These are phyloP conservation scores for Tanytarsus gracilentus DNA, from an alignment of 2,888 invertebrate genomes.

Conservation along the genomic window DNA sequence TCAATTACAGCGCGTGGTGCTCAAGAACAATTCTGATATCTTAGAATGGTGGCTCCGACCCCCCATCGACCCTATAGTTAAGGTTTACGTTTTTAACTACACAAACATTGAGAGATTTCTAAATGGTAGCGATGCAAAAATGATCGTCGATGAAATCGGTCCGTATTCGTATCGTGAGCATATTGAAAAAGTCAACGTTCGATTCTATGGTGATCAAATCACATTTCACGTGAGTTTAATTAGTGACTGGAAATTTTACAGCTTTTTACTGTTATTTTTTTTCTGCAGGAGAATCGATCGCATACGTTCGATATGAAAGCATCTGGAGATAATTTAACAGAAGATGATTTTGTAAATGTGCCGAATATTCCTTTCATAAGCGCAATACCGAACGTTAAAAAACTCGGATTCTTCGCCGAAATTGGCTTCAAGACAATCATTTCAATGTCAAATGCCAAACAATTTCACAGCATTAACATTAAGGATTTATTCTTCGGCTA, in stretches of 20 bases:
- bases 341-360: slow-evolving; percentile 54
- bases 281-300: slow-evolving; percentile 51
- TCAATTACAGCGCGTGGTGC: slow-evolving; percentile 48
- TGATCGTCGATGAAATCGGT: slow-evolving; percentile 54
- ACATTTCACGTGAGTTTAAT: slow-evolving; percentile 47
- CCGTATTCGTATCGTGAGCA: slow-evolving; percentile 55
- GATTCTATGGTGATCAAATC: slow-evolving; percentile 73
- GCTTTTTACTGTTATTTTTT: neutral
- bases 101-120: slow-evolving; percentile 61
- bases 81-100: slow-evolving; percentile 69
- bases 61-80: slow-evolving; percentile 39
- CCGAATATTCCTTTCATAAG: slow-evolving; percentile 70
- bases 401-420: slow-evolving; percentile 43
- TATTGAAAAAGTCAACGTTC: slow-evolving; percentile 77
- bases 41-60: slow-evolving; percentile 41
- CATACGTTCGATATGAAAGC: slow-evolving; percentile 56
- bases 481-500: neutral
- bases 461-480: neutral
- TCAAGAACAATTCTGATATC: slow-evolving; percentile 49
- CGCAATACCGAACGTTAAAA: slow-evolving; percentile 47
- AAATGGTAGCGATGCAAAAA: slow-evolving; percentile 47
- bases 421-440: slow-evolving; percentile 44
- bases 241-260: neutral
- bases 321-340: slow-evolving; percentile 43
- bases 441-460: slow-evolving; percentile 38